A percentile compares a stretch with the other conserved stretches of the same genome.
phyloP scores from a whole-genome alignment of 2,888 invertebrate species.

The Diarsia mendica region DNA sequence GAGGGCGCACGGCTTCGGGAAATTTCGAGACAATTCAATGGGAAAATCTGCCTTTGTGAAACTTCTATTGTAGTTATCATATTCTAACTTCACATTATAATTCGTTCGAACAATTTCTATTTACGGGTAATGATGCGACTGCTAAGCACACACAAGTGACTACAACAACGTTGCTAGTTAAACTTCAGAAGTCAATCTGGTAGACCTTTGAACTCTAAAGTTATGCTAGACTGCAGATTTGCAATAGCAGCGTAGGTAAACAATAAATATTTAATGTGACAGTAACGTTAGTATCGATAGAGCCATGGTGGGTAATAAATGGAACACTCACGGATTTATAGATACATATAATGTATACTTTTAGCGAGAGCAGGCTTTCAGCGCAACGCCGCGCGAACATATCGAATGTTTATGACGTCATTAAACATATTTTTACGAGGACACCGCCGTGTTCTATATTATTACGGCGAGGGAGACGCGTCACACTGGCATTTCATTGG shows the following conservation, averaged over 20 bases:
- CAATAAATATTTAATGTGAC: constrained; percentile 76
- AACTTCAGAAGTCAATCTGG: constrained; percentile 11
- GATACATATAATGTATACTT: constrained; percentile 76
- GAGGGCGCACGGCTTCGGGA: constrained; percentile 70
- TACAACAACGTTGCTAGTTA: constrained; percentile 32
- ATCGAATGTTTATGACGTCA: constrained; percentile 88
- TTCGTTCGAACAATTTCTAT: constrained; percentile 66
- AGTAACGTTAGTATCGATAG: constrained; percentile 79
- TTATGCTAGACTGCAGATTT: constrained; percentile 25
- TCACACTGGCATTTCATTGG: constrained; percentile 81
- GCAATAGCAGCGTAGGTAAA: constrained; percentile 62
- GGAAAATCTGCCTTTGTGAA: constrained; percentile 87
- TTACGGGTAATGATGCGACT: constrained; percentile 60
- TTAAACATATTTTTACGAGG: constrained; percentile 90
- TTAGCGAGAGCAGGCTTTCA: constrained; percentile 82
- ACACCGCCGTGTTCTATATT: constrained; percentile 85
- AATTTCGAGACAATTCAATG: constrained; percentile 87
- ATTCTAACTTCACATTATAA: constrained; percentile 74
- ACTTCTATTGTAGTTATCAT: constrained; percentile 81
- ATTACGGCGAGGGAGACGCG: constrained; percentile 80
- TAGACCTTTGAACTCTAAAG: constrained; percentile 14
- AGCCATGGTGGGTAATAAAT: constrained; percentile 80
- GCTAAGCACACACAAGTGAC: constrained; percentile 31
- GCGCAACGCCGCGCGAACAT: constrained; percentile 79
- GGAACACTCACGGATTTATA: constrained; percentile 85